Evolutionary conservation across 2,888 invertebrate genomes (phyloP), one percentile per base, ranked within the genome.

Genomic region (Pseudococcus viburni): DNA sequence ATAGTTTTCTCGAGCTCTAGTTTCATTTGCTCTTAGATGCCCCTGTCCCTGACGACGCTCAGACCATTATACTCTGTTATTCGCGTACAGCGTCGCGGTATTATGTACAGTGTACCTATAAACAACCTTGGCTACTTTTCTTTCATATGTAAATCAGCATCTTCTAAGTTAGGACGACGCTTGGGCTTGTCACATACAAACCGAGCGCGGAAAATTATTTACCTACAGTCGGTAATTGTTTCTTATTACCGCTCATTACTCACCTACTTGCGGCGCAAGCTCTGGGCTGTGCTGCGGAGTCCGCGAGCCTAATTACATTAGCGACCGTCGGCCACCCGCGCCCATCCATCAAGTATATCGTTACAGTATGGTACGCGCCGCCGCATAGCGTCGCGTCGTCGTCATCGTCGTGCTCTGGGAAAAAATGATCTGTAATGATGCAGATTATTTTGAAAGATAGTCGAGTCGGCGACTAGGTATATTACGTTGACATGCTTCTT

Each of bases 181-280:
- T 46, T 33, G 26, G 55, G 59, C 59, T 86, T 68, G 86, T 73
- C 86, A 86, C 64, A 59, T 33, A 33, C 26, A 33, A 1, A 33
- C 73, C 59, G 33, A 73, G 68, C 26, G 33, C 42, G 46, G 68
- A 68, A 86, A 86, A 86, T 86, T 86, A 86, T 86, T 86, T 73
- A 86, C 73, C 73, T 19, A 26, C 46, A 3, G 26, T 33, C 68
- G 19, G 73, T 86, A 86, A 86, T 68, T 86, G 86, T 86, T 86
- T 86, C 68, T 86, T 86, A 86, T 86, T 86, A 86, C 86, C 86
- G 86, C 86, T 73, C 73, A 86, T 86, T 86, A 86, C 86, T 86
- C 86, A 86, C 68, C 68, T 86, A 86, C 86, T 48, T 73, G 86
- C 73, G 64, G 42, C 86, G 64, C 64, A 59, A 64, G 59, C 85